phyloP scores from a whole-genome alignment of 2,888 invertebrate species.

The Troides oblongomaculatus region DNA sequence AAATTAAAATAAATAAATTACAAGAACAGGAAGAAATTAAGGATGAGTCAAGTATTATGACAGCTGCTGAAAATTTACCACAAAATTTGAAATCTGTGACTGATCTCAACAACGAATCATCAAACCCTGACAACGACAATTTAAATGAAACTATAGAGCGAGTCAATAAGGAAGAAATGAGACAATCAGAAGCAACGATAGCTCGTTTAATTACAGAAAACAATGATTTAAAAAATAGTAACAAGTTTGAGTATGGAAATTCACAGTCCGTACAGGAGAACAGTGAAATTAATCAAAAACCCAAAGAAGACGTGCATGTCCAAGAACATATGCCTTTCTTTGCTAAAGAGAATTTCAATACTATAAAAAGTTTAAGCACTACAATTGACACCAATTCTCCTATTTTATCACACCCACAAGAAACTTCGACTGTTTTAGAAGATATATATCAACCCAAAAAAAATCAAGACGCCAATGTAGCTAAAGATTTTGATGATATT shows the following conservation, averaged over 20 bases:
- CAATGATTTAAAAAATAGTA: constrained; percentile 1
- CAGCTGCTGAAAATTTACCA: constrained; percentile 2
- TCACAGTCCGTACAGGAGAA: background rate
- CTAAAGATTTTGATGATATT: background rate
- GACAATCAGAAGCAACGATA: constrained; percentile 8
- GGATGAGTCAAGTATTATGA: background rate
- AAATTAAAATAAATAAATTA: background rate
- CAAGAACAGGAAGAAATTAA: constrained; percentile 10
- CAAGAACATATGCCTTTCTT: background rate
- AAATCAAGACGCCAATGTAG: background rate
- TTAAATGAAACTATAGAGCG: background rate
- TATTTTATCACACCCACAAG: background rate
- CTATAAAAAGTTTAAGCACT: background rate
- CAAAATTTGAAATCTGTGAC: background rate
- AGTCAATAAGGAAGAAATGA: constrained; percentile 1
- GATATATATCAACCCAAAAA: background rate
- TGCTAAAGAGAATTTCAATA: background rate
- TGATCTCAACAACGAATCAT: background rate
- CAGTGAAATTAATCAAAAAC: background rate
- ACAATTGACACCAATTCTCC: constrained; percentile 3
- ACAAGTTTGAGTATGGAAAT: background rate
- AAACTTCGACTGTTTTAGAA: constrained; percentile 3
- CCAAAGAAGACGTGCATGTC: background rate
- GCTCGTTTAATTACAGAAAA: background rate
- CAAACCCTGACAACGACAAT: background rate